A percentile compares a stretch with the other conserved stretches of the same genome.
Evolutionary conservation across 2,113 vertebrate species (phyloP).

Genomic region (Tonatia bakeri): DNA sequence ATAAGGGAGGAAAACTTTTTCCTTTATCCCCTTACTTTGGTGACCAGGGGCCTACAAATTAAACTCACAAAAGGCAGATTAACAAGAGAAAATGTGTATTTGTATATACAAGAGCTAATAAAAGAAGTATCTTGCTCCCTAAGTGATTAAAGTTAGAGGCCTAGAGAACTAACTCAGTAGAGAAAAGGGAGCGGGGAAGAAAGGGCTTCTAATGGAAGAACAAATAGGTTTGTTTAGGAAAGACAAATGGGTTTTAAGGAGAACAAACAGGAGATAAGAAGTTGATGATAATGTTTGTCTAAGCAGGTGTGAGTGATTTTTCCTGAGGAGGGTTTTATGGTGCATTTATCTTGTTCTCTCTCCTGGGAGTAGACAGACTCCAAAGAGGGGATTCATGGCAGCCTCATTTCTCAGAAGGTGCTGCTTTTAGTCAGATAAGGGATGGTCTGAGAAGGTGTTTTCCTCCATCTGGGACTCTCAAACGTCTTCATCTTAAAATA

Average conservation of each 20-base stretch:
- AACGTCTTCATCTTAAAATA: background rate
- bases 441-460: background rate
- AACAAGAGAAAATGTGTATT: background rate
- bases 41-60: background rate
- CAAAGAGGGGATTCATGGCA: background rate
- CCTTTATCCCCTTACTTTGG: background rate
- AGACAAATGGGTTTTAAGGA: background rate
- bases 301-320: background rate
- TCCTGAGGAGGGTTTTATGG: background rate
- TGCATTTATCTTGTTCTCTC: background rate
- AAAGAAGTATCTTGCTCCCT: background rate
- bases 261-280: background rate
- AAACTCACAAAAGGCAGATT: background rate
- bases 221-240: background rate
- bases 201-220: background rate
- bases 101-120: background rate
- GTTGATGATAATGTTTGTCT: background rate
- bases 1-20: no score
- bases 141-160: background rate
- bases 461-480: background rate
- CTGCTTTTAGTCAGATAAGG: background rate
- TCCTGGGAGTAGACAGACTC: background rate
- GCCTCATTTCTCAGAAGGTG: background rate
- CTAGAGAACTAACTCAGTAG: background rate
- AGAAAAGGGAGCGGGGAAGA: background rate